Evolutionary conservation across 2,797 vertebrate species (phyloP).

Genomic region (Hirundo rustica): DNA sequence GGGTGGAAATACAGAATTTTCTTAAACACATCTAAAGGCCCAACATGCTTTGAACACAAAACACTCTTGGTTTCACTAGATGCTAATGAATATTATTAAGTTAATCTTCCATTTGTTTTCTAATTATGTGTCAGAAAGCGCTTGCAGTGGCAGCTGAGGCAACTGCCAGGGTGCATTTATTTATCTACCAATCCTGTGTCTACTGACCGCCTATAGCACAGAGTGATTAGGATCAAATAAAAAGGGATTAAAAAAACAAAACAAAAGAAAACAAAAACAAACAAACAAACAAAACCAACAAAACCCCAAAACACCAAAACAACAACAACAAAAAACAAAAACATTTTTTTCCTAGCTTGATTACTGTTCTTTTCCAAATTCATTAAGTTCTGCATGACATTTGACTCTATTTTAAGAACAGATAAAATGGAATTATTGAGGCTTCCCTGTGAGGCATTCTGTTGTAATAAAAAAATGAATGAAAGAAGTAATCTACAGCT

Average conservation of each 20-base stretch:
- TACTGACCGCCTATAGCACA: slow-evolving; percentile 44
- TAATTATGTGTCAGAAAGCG: slow-evolving; percentile 80
- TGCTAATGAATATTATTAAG: slow-evolving; percentile 84
- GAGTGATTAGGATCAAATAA: slow-evolving; percentile 51
- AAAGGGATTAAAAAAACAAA: background rate
- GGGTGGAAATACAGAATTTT: slow-evolving; percentile 67
- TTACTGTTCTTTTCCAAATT: slow-evolving; percentile 26
- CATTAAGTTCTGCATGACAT: background rate
- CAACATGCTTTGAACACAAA: slow-evolving; percentile 73
- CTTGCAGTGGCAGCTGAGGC: slow-evolving; percentile 69
- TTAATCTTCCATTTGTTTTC: slow-evolving; percentile 83
- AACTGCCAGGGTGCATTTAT: slow-evolving; percentile 70
- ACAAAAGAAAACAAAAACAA: no score
- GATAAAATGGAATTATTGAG: background rate
- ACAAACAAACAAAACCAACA: no score
- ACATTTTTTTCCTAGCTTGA: background rate
- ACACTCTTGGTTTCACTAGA: slow-evolving; percentile 77
- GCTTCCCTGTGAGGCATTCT: background rate
- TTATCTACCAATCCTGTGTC: slow-evolving; percentile 45
- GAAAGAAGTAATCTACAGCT: background rate
- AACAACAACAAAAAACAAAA: no score
- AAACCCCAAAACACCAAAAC: no score
- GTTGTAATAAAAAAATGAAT: background rate
- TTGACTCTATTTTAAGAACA: background rate
- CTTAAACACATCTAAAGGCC: slow-evolving; percentile 71